Base-by-base conservation (phyloP, 2,797 vertebrate genomes). In the Ceyx erithaca region DNA sequence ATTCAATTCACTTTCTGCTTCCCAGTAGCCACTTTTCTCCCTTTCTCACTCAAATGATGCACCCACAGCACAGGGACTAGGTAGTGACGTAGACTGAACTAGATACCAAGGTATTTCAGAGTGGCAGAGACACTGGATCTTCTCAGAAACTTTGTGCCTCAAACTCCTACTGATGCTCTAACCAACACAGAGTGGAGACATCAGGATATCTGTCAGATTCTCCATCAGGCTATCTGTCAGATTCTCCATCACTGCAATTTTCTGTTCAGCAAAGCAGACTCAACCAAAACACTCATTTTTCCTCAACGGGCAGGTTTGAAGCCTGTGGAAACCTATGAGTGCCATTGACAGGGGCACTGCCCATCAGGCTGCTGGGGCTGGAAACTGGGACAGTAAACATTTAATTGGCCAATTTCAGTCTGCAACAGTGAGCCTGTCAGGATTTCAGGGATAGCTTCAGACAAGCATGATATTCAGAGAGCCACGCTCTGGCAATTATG, bases 301-400 rank as follows among this genome's bases (percentile, higher is more conserved):
- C n/a, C 61, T 82, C 58, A 66, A 12, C 0, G 0, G 10, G 48
- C 22, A 52, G 82, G 55, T 64, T 3, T 52, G 58, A 83, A 77
- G 73, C 20, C 31, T 54, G 28, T 10, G 25, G 48, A 57, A 57
- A 17, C 2, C 5, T 18, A 4, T 0, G 35, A 62, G 30, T 2
- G 37, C 19, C 43, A 62, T 14, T 5, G 0, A 25, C 37, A 76
- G 51, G 0, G 1, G 41, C 23, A 21, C 45, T 20, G n/a, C 14
- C 41, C 66, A 48, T 51, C 59, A 68, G 30, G 40, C 52, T 80
- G 61, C 19, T 7, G 3, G 33, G 79, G 52, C 48, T 85, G 46
- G 26, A 67, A 80, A 51, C 10, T 26, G 73, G 54, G 76, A 49
- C 41, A 75, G 54, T 4, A 79, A 66, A 30, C 23, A 17, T 58